These are phyloP conservation scores for Sinocyclocheilus rhinocerous DNA, from an alignment of 2,113 vertebrate species.

Conservation along the genomic window DNA sequence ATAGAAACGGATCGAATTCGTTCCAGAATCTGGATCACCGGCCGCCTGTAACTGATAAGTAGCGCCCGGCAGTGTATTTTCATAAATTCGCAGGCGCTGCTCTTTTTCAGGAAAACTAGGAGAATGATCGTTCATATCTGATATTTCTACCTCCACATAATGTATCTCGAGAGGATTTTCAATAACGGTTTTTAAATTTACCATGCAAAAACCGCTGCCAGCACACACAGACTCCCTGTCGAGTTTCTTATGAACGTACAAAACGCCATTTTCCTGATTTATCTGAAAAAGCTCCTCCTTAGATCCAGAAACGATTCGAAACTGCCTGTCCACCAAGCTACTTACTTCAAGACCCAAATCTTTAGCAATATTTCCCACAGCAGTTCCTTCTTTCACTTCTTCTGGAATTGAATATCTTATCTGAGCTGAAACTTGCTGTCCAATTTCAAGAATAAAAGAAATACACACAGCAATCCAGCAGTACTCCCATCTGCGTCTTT, in stretches of 20 bases:
- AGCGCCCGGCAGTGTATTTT: slow-evolving; percentile 46
- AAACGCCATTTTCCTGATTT: slow-evolving; percentile 63
- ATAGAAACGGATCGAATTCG: slow-evolving; percentile 24
- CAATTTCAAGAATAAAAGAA: no score
- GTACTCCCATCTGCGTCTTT: background rate
- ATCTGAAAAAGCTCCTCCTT: slow-evolving; percentile 65
- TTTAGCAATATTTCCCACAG: no score
- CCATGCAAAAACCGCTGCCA: slow-evolving; percentile 34
- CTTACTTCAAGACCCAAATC: slow-evolving; percentile 55
- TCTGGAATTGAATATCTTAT: no score
- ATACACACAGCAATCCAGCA: no score
- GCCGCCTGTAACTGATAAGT: slow-evolving; percentile 52
- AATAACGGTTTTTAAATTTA: slow-evolving; percentile 53
- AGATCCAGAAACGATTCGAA: slow-evolving; percentile 55
- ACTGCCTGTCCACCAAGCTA: slow-evolving; percentile 53
- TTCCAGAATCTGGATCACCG: slow-evolving; percentile 36
- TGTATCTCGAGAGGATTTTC: slow-evolving; percentile 58
- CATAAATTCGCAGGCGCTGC: slow-evolving; percentile 40
- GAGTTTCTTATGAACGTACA: slow-evolving; percentile 63
- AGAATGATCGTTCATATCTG: slow-evolving; percentile 58
- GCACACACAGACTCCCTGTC: slow-evolving; percentile 53
- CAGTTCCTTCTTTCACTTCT: no score
- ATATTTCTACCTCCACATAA: slow-evolving; percentile 52
- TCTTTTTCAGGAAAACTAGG: slow-evolving; percentile 48
- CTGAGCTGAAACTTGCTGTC: no score